Percentiles rank a stretch among this genome's conserved stretches.
Evolutionary conservation across 2,797 vertebrate species (phyloP).

Genomic region (Betta splendens): DNA sequence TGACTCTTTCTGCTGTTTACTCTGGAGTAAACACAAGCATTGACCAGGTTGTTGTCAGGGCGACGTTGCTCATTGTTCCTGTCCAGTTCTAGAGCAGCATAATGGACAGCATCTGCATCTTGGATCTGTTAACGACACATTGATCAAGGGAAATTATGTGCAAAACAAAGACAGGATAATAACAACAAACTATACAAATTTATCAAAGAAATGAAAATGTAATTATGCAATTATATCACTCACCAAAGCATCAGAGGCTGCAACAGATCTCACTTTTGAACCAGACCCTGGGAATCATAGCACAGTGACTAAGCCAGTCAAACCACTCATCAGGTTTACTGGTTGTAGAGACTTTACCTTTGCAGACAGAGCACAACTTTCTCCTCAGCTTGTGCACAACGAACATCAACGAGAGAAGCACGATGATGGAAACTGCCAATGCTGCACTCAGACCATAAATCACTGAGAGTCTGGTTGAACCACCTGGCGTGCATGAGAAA

Average conservation of each 20-base stretch:
- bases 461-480: rapidly evolving
- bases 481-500: conserved; percentile 3
- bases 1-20: conserved; percentile 32
- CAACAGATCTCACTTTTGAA: conserved; percentile 5
- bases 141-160: neutral
- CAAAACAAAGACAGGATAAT: no score
- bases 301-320: neutral
- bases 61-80: neutral
- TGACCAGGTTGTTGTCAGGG: neutral
- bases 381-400: conserved; percentile 31
- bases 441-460: conserved; percentile 10
- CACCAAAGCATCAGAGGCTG: conserved; percentile 16
- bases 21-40: conserved; percentile 42
- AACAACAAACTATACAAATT: no score
- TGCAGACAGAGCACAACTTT: conserved; percentile 2
- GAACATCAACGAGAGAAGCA: conserved; percentile 31
- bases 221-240: neutral
- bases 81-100: conserved; percentile 44
- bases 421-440: conserved; percentile 19
- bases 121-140: conserved; percentile 21
- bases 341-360: conserved; percentile 31
- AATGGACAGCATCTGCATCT: conserved; percentile 34
- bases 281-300: conserved; percentile 28
- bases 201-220: neutral
- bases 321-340: rapidly evolving